A percentile compares a stretch with the other conserved stretches of the same genome.
phyloP scores from a whole-genome alignment of 1,140 invertebrate genomes.

The Glomeris maerens region DNA sequence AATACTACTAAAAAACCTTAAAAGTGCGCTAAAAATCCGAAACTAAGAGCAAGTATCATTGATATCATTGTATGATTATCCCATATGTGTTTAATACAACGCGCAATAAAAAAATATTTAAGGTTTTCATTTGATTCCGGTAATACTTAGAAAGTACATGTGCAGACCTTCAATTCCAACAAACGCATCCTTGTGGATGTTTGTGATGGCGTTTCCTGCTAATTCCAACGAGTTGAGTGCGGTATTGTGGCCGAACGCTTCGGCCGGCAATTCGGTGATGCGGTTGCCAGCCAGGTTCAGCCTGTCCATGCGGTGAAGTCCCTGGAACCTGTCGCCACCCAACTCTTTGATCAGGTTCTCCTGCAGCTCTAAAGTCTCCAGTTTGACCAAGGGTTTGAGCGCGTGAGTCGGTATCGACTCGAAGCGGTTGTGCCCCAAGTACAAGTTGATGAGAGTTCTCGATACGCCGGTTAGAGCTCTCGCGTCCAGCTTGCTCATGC shows the following conservation, averaged over 20 bases:
- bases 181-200: constrained; percentile 21
- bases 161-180: constrained; percentile 16
- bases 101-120: not conserved
- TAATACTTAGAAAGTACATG: not conserved
- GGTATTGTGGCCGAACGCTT: constrained; percentile 15
- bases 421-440: constrained; percentile 22
- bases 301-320: constrained; percentile 16
- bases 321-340: constrained; percentile 7
- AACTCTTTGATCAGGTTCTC: not conserved
- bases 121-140: not conserved
- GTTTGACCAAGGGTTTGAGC: constrained; percentile 12
- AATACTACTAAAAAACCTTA: no score
- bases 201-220: constrained; percentile 19
- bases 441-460: constrained; percentile 21
- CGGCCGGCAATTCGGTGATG: constrained; percentile 15
- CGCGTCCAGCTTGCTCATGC: constrained; percentile 19
- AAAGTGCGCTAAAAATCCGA: no score
- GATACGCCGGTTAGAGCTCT: constrained; percentile 19
- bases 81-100: not conserved
- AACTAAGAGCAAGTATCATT: no score
- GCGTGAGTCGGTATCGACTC: constrained; percentile 14
- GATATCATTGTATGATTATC: no score
- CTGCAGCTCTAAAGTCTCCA: constrained; percentile 16
- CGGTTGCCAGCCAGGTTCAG: constrained; percentile 20
- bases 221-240: constrained; percentile 21